Evolutionary conservation across 2,888 invertebrate species (phyloP), one percentile per base, ranked within the genome.

Genomic region (Diogma glabrata): DNA sequence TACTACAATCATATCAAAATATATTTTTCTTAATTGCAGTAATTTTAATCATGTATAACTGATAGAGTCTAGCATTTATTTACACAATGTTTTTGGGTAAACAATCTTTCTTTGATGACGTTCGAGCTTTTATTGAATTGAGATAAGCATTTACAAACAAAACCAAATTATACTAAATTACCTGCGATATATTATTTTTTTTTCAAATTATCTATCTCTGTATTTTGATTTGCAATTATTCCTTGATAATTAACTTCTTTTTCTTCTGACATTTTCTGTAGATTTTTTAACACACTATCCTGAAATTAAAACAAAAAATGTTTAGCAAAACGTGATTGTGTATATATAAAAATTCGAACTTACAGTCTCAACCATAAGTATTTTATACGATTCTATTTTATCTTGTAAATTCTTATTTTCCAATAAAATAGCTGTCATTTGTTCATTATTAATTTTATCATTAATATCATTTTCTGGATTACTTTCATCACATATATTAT

Each of bases 311-410:
- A 17, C n/a, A n/a, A 19, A n/a, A 17, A 23, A 47, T 4, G 19
- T 40, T 43, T 20, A 20, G 19, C 1, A 20, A 20, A 12, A 26
- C 16, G 19, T 17, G 28, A 17, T 17, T 19, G 12, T 47, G 10
- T 26, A 28, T 28, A 3, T 26, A 10, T 47, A 7, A 10, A 16
- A 16, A 19, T 26, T 17, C n/a, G n/a, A 50, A 74, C 79, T 75
- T 66, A 87, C 87, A 58, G 87, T 87, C 63, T 87, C 84, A 57
- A 80, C 78, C 56, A 88, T 84, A 58, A 85, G 78, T 61, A 72
- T 77, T 69, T 85, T 83, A 64, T 87, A 85, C 66, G 84, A 77
- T 56, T 76, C 75, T 48, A 82, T 78, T 62, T 79, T 74, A 40
- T 71, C 72, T 61, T 80, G 80, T 57, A 86, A 69, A 58, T 79